These are phyloP conservation scores for Epirrita christyi DNA, from an alignment of 2,888 invertebrate genomes.

Conservation along the genomic window DNA sequence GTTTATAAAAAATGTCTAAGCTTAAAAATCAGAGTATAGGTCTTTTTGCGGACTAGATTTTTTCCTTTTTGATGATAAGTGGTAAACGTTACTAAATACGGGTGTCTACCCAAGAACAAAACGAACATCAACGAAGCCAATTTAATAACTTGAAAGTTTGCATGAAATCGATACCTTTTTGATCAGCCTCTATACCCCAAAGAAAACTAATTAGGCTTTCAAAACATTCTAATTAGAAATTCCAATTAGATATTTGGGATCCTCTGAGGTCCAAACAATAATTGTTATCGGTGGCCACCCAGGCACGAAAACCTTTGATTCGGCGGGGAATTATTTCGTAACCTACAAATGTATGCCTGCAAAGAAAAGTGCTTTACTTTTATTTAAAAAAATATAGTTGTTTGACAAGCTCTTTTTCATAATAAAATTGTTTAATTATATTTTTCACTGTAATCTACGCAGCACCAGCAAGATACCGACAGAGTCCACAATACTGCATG, in stretches of 20 bases:
- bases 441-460: no score
- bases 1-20: no score
- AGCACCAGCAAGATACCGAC: no score
- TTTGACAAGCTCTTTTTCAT: no score
- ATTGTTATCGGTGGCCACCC: constrained; percentile 76
- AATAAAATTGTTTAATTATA: no score
- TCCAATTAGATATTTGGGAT: constrained; percentile 82
- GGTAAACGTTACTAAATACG: no score
- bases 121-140: constrained; percentile 4
- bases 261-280: constrained; percentile 72
- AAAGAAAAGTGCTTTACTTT: constrained; percentile 18
- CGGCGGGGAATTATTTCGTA: constrained; percentile 62
- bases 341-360: constrained; percentile 36
- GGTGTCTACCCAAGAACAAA: no score
- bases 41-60: no score
- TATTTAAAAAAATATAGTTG: no score
- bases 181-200: constrained; percentile 51
- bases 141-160: constrained; percentile 9
- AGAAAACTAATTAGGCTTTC: constrained; percentile 70
- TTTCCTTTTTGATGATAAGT: no score
- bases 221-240: constrained; percentile 75
- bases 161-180: constrained; percentile 43
- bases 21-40: no score
- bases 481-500: no score
- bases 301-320: constrained; percentile 69